phyloP scores from a whole-genome alignment of 2,113 vertebrate genomes.

The Empidonax traillii region DNA sequence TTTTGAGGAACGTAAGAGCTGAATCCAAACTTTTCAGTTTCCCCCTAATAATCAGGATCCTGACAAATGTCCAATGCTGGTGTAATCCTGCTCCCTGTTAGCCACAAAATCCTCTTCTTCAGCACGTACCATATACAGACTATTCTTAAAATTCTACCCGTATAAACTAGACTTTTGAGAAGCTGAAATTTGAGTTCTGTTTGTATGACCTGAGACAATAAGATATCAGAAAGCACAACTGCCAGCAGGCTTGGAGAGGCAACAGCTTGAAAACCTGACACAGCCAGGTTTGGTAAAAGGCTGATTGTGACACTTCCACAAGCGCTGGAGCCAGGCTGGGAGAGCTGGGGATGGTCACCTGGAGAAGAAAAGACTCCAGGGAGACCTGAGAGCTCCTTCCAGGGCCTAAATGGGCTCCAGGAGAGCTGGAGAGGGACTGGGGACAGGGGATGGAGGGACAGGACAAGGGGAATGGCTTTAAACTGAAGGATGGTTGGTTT shows the following conservation, averaged over 20 bases:
- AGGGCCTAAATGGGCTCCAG: fast-evolving
- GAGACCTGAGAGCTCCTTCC: not conserved
- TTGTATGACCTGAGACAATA: not conserved
- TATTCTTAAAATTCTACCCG: not conserved
- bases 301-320: fast-evolving
- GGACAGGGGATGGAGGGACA: not conserved
- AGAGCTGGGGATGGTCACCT: not conserved
- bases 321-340: not conserved
- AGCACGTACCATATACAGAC: fast-evolving
- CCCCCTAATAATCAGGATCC: not conserved
- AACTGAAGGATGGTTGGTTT: not conserved
- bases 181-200: not conserved
- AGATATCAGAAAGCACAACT: not conserved
- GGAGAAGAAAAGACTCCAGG: too few relatives aligned
- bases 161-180: not conserved
- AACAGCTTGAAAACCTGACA: not conserved
- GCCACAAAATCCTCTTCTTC: not conserved
- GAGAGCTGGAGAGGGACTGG: not conserved
- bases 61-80: not conserved
- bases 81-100: not conserved
- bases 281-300: not conserved
- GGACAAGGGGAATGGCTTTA: not conserved
- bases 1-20: not conserved
- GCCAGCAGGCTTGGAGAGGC: not conserved
- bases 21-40: not conserved